Evolutionary conservation across 2,888 invertebrate genomes (phyloP).

Genomic region (Theodoxus fluviatilis): DNA sequence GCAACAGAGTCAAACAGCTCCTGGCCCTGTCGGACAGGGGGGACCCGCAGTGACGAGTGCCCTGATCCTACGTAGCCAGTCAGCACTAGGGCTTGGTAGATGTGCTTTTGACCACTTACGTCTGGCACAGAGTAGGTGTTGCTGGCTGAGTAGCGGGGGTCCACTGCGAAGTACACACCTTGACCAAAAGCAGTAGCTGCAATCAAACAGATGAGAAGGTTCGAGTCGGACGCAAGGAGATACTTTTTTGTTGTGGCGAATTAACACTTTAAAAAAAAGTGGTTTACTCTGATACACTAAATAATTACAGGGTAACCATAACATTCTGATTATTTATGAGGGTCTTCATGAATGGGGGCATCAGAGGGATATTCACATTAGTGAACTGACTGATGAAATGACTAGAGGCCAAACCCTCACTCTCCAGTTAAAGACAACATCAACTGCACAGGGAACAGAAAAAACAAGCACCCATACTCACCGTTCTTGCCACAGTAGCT

Average conservation of each 20-base stretch:
- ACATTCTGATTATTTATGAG: no score
- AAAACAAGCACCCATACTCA: conserved; percentile 23
- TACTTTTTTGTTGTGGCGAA: no score
- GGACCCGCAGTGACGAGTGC: conserved; percentile 28
- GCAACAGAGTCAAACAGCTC: conserved; percentile 51
- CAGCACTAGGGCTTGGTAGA: conserved; percentile 49
- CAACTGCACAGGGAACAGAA: not conserved
- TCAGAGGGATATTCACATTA: no score
- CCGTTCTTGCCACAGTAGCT: conserved; percentile 52
- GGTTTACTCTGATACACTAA: no score
- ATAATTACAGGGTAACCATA: no score
- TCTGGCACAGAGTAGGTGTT: conserved; percentile 42
- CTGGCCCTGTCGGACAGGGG: conserved; percentile 37
- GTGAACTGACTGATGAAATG: no score
- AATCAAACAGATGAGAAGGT: no score
- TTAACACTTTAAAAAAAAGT: no score
- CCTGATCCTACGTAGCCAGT: conserved; percentile 47
- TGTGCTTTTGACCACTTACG: conserved; percentile 35
- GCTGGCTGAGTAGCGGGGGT: conserved; percentile 43
- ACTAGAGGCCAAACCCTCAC: no score
- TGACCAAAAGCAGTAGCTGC: conserved; percentile 51
- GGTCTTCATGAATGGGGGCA: no score
- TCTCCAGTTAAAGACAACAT: no score
- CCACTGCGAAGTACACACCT: conserved; percentile 58
- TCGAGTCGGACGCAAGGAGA: no score